These are phyloP conservation scores for Agonopterix heracliana DNA, from an alignment of 2,888 invertebrate species.

Conservation along the genomic window DNA sequence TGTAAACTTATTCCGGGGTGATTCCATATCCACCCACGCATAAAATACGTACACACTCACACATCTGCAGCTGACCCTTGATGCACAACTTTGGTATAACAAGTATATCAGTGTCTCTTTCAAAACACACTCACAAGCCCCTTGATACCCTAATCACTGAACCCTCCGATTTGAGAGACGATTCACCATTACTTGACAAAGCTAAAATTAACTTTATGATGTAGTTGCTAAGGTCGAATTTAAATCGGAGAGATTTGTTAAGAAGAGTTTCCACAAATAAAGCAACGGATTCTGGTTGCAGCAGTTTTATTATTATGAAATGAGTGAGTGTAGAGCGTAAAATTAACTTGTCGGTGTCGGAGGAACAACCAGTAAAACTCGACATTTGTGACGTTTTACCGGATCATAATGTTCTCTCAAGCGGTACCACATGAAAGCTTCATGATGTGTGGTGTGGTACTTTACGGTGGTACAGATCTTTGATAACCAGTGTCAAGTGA, in stretches of 20 bases:
- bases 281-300: constrained; percentile 27
- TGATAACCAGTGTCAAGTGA: too few relatives aligned
- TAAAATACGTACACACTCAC: constrained; percentile 18
- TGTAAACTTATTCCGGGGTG: constrained; percentile 56
- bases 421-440: not conserved
- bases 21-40: constrained; percentile 18
- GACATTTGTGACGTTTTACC: constrained; percentile 19
- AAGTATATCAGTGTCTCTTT: constrained; percentile 54
- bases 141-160: constrained; percentile 60
- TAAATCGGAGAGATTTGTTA: too few relatives aligned
- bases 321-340: constrained; percentile 40
- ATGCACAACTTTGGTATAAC: constrained; percentile 35
- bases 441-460: not conserved
- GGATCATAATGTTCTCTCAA: not conserved
- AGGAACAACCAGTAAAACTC: constrained; percentile 1
- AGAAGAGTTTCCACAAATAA: constrained; percentile 27
- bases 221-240: not conserved
- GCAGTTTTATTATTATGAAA: constrained; percentile 45
- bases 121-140: constrained; percentile 53
- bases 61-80: constrained; percentile 34
- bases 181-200: not conserved
- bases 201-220: not conserved
- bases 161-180: constrained; percentile 49
- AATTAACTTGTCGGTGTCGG: constrained; percentile 29
- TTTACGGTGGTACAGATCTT: too few relatives aligned